Evolutionary conservation across 2,888 invertebrate genomes (phyloP), one percentile per base, ranked within the genome.

Genomic region (Hemaris fuciformis): DNA sequence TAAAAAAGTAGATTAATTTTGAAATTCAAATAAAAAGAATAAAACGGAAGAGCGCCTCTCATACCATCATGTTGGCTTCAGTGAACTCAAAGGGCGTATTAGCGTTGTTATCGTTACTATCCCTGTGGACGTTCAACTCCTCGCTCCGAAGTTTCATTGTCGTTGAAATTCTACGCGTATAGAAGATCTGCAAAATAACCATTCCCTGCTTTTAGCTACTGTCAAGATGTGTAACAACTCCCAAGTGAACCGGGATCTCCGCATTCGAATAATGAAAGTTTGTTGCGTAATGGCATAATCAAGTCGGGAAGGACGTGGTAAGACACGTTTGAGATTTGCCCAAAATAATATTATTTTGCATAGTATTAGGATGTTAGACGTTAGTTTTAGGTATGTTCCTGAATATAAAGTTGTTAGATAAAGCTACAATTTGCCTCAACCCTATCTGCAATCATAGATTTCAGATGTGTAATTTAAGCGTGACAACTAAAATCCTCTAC

Each of bases 61-160:
- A 72, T 72, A 88, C 91, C 73, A 67, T 76, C 77, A 87, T 79
- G 69, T 91, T 91, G 8, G 85, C 85, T 63, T 86, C 87, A 56
- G 84, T 84, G 63, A 89, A 91, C 62, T 89, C 85, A 70, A 91
- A 91, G 10, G 87, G 88, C 10, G 79, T 83, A 0, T 62, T 25
- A 0, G 81, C 62, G 68, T 91, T 86, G 66, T 91, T 91, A 13
- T 83, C 79, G 0, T 56, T 10, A 1, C 69, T 75, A 66, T 91
- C 91, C 68, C 87, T 77, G 66, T 91, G 91, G 22, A 84, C 85
- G 63, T 76, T 42, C 20, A 87, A 68, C 0, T 85, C 85, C 38
- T 87, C 85, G 43, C 85, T 83, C 56, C 65, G 62, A 23, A 80
- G 67, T 46, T 64, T 72, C 22, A 67, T 67, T 15, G 88, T 75